phyloP scores from a whole-genome alignment of 2,888 invertebrate species.

The Tortricodes alternella region DNA sequence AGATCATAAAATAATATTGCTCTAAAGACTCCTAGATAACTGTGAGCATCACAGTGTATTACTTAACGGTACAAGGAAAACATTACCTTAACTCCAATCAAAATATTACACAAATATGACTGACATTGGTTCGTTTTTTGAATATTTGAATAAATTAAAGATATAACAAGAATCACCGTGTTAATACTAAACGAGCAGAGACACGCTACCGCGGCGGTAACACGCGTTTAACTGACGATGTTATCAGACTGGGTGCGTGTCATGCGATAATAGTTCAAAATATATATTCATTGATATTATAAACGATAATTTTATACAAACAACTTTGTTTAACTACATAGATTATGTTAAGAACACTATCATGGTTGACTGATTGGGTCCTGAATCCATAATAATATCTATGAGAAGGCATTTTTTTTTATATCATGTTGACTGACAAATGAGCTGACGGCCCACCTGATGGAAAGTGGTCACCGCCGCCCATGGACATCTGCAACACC shows the following conservation, averaged over 20 bases:
- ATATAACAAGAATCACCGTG: background rate
- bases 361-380: too few relatives aligned
- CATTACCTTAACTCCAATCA: background rate
- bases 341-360: background rate
- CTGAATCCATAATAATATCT: too few relatives aligned
- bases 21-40: too few relatives aligned
- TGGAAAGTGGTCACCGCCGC: too few relatives aligned
- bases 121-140: background rate
- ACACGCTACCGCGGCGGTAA: constrained; percentile 10
- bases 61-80: too few relatives aligned
- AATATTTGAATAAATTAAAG: constrained; percentile 6
- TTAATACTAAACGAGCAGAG: background rate
- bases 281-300: constrained; percentile 3
- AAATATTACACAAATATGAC: background rate
- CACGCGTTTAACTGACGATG: constrained; percentile 14
- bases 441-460: too few relatives aligned
- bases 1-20: too few relatives aligned
- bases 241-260: constrained; percentile 1
- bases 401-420: too few relatives aligned
- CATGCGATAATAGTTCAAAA: constrained; percentile 6
- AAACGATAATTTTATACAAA: background rate
- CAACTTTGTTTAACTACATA: background rate
- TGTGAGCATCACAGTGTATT: too few relatives aligned
- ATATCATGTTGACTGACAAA: too few relatives aligned
- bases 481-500: too few relatives aligned